Evolutionary conservation across 2,888 invertebrate species (phyloP).

Genomic region (Sepiola atlantica): DNA sequence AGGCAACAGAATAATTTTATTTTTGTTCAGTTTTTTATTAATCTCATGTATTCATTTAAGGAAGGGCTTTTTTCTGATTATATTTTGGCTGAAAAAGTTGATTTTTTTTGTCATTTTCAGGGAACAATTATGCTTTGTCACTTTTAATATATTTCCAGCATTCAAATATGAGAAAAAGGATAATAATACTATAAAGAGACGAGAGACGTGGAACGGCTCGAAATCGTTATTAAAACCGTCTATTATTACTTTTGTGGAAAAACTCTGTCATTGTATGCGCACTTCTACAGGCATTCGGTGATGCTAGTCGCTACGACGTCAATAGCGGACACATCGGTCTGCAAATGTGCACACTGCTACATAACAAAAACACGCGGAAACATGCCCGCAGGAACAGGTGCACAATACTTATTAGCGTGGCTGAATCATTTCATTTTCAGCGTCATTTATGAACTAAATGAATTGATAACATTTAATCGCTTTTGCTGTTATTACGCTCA

Average conservation of each 20-base stretch:
- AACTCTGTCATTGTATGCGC: not conserved
- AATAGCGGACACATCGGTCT: not conserved
- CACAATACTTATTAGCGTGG: not conserved
- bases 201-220: not conserved
- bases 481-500: not conserved
- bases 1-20: not conserved
- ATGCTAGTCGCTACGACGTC: not conserved
- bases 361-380: not conserved
- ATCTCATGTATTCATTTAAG: not conserved
- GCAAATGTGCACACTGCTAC: not conserved
- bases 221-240: slow-evolving; percentile 1
- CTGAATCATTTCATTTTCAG: not conserved
- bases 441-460: not conserved
- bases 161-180: not conserved
- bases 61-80: no score
- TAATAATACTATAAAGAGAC: not conserved
- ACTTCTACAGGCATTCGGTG: not conserved
- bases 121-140: not conserved
- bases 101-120: not conserved
- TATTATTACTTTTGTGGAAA: not conserved
- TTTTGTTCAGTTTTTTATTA: not conserved
- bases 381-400: not conserved
- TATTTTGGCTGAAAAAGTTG: no score
- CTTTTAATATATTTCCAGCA: slow-evolving; percentile 32
- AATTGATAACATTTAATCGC: not conserved